These are phyloP conservation scores for Vulpes vulpes DNA, from an alignment of 2,113 vertebrate species.

Conservation along the genomic window DNA sequence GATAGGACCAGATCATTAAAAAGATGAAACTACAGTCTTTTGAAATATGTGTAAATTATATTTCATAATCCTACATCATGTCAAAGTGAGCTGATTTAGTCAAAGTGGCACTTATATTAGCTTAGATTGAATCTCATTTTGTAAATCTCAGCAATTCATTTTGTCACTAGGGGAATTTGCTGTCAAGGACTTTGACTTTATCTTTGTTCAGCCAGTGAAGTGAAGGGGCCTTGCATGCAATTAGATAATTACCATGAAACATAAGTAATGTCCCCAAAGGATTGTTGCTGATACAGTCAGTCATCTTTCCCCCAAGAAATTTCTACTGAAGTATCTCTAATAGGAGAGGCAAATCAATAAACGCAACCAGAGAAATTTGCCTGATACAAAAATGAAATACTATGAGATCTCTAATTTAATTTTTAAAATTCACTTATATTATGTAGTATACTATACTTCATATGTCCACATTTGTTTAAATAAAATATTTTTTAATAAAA, in stretches of 20 bases:
- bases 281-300: not conserved
- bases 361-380: not conserved
- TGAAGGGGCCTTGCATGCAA: not conserved
- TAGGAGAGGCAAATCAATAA: not conserved
- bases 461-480: not conserved
- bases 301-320: not conserved
- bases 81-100: conserved; percentile 32
- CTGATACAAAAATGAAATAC: not conserved
- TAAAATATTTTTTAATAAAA: conserved; percentile 15
- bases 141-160: conserved; percentile 31
- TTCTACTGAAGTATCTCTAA: not conserved
- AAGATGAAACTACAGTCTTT: conserved; percentile 22
- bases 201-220: not conserved
- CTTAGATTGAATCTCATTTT: conserved; percentile 5
- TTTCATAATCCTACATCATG: conserved; percentile 20
- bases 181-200: conserved; percentile 25
- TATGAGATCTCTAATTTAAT: not conserved
- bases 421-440: conserved; percentile 8
- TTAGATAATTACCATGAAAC: not conserved
- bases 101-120: not conserved
- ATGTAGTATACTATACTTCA: not conserved
- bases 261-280: not conserved
- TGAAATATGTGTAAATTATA: conserved; percentile 18
- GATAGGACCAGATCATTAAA: not conserved
- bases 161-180: not conserved